Base-by-base conservation (phyloP, 2,797 vertebrate genomes). In the Anguilla anguilla region DNA sequence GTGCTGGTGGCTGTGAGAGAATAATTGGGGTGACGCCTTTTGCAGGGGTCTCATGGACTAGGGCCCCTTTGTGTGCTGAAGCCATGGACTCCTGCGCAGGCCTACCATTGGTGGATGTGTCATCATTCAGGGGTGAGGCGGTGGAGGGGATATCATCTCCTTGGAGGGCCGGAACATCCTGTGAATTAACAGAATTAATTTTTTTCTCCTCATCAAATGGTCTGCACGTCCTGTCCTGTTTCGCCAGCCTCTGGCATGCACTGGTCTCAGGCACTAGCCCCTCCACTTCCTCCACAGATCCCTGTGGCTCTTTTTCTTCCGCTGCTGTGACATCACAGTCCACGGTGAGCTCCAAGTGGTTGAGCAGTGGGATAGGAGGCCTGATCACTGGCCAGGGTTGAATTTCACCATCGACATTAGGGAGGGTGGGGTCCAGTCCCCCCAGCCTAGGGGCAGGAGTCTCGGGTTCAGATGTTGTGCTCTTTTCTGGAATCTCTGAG, bases 331-430 rank as follows among this genome's bases (percentile, higher is more conserved):
- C 83, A 87, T 95, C 93, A 92, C 77, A 89, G 89, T 95, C 94
- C 53, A 89, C 93, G 91, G 93, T 92, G 11, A 93, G 88, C 92
- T 96, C 95, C 77, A 91, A 89, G 89, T 96, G 95, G 95, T 92
- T 96, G 92, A 96, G 92, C 94, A 96, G 93, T 25, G 95, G 94
- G 74, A 94, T 94, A 85, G 92, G 91, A 92, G 93, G 90, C 85
- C 59, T 92, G 64, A 94, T 89, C 82, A 89, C 81, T 89, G 90
- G 89, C 92, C 91, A 84, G 61, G 67, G 87, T 84, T 64, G 89
- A 81, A 86, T 74, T 86, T 88, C 88, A 82, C 86, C 88, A 86
- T 89, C 89, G 87, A 79, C 79, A 39, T 35, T n/a, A 43, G 25
- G 31, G 25, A 57, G 83, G 28, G 91, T 83, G 87, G 74, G 87